phyloP scores from a whole-genome alignment of 2,888 invertebrate genomes.

The Ophion costatus region DNA sequence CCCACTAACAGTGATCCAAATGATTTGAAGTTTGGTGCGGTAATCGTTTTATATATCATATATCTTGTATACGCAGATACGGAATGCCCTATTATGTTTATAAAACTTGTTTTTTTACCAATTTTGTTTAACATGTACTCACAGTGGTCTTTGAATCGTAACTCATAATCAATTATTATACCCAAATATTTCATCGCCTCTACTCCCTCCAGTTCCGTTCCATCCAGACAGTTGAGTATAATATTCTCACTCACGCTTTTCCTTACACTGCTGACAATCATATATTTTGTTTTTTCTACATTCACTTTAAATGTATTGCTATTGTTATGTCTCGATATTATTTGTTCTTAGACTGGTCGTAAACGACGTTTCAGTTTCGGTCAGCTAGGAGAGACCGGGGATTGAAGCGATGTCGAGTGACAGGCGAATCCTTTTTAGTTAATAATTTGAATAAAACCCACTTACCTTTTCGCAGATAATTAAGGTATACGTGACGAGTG shows the following conservation, averaged over 20 bases:
- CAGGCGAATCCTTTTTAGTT: too few species aligned
- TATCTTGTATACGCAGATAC: constrained; percentile 54
- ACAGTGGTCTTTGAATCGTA: constrained; percentile 32
- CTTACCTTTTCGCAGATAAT: too few species aligned
- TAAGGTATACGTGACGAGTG: too few species aligned
- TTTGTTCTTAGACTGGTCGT: too few species aligned
- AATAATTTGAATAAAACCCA: too few species aligned
- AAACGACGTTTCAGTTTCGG: too few species aligned
- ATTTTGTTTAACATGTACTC: constrained; percentile 21
- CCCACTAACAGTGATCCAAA: constrained; percentile 47
- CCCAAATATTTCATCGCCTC: constrained; percentile 17
- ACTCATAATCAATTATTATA: constrained; percentile 2
- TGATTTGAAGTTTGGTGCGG: constrained; percentile 53
- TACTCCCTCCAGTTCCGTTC: background rate
- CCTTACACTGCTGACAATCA: constrained; percentile 5
- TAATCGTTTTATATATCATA: constrained; percentile 50
- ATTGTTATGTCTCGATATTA: too few species aligned
- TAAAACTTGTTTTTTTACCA: constrained; percentile 43
- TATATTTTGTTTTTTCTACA: constrained; percentile 9
- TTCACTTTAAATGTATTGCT: too few species aligned
- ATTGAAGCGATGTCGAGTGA: too few species aligned
- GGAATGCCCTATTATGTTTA: constrained; percentile 48
- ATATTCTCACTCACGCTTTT: constrained; percentile 19
- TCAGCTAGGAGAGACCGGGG: too few species aligned
- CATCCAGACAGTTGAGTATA: background rate